phyloP scores from a whole-genome alignment of 2,888 invertebrate genomes.

The Plagodis pulveraria region DNA sequence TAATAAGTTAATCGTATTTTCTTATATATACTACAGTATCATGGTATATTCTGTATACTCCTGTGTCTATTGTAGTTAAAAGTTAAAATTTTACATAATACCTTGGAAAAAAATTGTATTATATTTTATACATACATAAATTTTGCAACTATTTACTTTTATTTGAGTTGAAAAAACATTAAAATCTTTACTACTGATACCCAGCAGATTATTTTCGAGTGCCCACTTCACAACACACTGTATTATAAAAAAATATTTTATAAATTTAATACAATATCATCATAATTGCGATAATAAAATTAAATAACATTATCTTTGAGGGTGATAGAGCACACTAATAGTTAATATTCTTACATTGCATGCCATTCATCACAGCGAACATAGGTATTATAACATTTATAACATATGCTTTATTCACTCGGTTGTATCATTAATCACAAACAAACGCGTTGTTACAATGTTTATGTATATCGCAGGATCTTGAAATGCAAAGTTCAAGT shows the following conservation, averaged over 20 bases:
- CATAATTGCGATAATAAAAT: constrained; percentile 5
- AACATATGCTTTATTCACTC: constrained; percentile 6
- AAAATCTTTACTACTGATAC: too few relatives aligned
- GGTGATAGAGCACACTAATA: constrained; percentile 13
- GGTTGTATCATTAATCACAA: constrained; percentile 33
- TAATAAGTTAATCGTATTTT: too few relatives aligned
- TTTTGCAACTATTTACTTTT: too few relatives aligned
- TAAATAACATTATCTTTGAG: constrained; percentile 6
- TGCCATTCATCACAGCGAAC: constrained; percentile 3
- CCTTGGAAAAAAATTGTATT: too few relatives aligned
- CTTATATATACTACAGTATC: too few relatives aligned
- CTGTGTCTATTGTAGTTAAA: too few relatives aligned
- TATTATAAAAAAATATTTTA: neutral
- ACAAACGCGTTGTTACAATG: constrained; percentile 12
- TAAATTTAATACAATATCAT: neutral
- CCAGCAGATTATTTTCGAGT: too few relatives aligned
- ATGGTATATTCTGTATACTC: too few relatives aligned
- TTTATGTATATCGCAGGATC: constrained; percentile 33
- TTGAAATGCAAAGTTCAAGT: constrained; percentile 33
- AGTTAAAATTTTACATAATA: too few relatives aligned
- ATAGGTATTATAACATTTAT: neutral
- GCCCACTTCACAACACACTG: too few relatives aligned
- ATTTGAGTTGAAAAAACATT: too few relatives aligned
- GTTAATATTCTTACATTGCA: neutral
- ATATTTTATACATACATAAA: too few relatives aligned